Base-by-base conservation (phyloP, 2,797 vertebrate genomes). In the Anguilla megastoma region DNA sequence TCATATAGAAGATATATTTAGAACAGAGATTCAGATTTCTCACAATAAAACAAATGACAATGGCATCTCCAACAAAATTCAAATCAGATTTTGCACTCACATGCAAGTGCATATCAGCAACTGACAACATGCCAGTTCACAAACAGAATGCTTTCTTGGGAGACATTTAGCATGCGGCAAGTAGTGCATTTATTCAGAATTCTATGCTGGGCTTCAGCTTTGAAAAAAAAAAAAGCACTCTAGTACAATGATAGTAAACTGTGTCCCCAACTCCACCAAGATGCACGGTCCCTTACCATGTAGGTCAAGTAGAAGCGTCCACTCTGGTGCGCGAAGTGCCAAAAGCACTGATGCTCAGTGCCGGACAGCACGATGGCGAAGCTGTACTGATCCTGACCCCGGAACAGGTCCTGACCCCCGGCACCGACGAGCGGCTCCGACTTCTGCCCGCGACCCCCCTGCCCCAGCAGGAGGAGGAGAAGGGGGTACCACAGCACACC, bases 301-400 rank as follows among this genome's bases (percentile, higher is more conserved):
- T 97, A 99, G 92, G 90, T 97, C 89, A 99, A 97, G 94, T 97
- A 99, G 95, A 99, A 98, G 5, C 45, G 95, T 50, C 98, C 97
- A 0, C 92, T 95, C 0, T 91, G 93, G 66, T 97, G 95, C 0
- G 97, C 97, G 3, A 98, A 98, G 90, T 99, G 98, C 98, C 98
- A 99, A 95, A 98, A 97, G 63, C 98, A 99, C 89, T 99, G 97
- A 0, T 90, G n/a, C 0, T 89, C 90, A 0, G 94, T 91, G 0
- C 96, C 97, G 0, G 89, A 90, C 50, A 99, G 50, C 36, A 98
- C 87, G 0, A 99, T 21, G 0, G 97, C 95, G 0, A 99, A 99
- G 92, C 99, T 97, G 0, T 98, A 97, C 88, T 95, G 97, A 86
- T 98, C 96, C 0, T 96, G 91, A 0, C 95, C 97, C 0, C 88